Evolutionary conservation across 2,113 vertebrate genomes (phyloP), one percentile per base, ranked within the genome.

Genomic region (Tetrao urogallus): DNA sequence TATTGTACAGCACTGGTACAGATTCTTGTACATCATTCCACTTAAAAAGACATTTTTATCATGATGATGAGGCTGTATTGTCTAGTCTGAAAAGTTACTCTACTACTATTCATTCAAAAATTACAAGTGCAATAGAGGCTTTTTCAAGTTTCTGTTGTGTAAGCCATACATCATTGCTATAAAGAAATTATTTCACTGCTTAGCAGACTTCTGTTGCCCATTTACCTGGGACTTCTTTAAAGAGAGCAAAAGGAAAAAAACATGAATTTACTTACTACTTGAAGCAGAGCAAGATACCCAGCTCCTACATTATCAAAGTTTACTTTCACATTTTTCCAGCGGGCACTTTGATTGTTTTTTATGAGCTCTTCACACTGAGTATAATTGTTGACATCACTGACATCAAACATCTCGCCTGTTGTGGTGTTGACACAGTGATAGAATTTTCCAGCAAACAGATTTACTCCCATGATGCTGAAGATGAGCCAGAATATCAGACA

Each of bases 401-500:
- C 7, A 48, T 34, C 43, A 77, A 98, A 97, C 60, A 42, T 87
- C 47, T 90, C 27, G 19, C 96, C 97, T 2, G 97, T 94, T 66
- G 97, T 98, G 43, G 9, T 93, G 93, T 99, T 98, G 78, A 98
- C 89, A 97, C 99, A 99, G 63, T 96, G 94, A 93, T 98, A 96
- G 96, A 98, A 99, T 93, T 98, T 99, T 50, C 99, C 99, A 63
- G 99, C 98, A 97, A 99, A 99, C 84, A 99, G 95, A 97, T 99
- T 99, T 88, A 99, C 99, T 82, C 99, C 99, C 99, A 99, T 99
- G 92, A 99, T 99, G 94, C 99, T 99, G 97, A 99, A 99, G 96
- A 99, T 99, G 79, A 99, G 98, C 99, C 99, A 99, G 98, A 99
- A 99, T 97, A 99, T 99, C 94, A 99, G 99, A 97, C 99, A 99